phyloP scores from a whole-genome alignment of 2,797 vertebrate species.

The Tragopan temminckii region DNA sequence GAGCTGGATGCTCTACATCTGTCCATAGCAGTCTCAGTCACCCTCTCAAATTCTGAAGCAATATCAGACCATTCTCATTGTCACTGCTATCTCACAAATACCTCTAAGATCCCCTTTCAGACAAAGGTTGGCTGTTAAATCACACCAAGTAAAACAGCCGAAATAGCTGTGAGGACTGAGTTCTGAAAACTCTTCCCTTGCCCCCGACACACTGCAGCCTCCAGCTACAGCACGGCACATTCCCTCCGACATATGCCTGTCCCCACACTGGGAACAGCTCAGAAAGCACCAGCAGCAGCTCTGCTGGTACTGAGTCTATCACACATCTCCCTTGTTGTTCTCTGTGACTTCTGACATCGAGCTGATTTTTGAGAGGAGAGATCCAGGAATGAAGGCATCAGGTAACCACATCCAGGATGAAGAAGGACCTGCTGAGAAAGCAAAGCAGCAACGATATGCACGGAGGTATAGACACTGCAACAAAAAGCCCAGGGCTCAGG shows the following conservation, averaged over 20 bases:
- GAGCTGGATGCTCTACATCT: neutral
- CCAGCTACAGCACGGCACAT: neutral
- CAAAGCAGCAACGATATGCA: neutral
- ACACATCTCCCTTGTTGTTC: neutral
- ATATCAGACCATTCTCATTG: neutral
- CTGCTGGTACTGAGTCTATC: accelerated
- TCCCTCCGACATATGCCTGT: neutral
- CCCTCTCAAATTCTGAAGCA: neutral
- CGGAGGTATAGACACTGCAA: accelerated
- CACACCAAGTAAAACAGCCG: neutral
- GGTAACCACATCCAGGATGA: neutral
- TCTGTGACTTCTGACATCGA: neutral
- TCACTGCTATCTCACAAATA: neutral
- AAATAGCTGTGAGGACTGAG: neutral
- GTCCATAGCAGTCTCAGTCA: neutral
- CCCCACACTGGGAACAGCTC: neutral
- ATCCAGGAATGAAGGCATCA: accelerated
- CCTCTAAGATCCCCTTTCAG: neutral
- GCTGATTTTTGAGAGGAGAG: neutral
- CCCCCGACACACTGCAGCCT: neutral
- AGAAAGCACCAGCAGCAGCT: neutral
- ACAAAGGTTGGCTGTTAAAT: neutral
- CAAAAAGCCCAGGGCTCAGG: neutral
- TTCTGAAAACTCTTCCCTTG: neutral
- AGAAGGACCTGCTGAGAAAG: neutral